phyloP scores from a whole-genome alignment of 2,113 vertebrate species.

The Sturnira hondurensis region DNA sequence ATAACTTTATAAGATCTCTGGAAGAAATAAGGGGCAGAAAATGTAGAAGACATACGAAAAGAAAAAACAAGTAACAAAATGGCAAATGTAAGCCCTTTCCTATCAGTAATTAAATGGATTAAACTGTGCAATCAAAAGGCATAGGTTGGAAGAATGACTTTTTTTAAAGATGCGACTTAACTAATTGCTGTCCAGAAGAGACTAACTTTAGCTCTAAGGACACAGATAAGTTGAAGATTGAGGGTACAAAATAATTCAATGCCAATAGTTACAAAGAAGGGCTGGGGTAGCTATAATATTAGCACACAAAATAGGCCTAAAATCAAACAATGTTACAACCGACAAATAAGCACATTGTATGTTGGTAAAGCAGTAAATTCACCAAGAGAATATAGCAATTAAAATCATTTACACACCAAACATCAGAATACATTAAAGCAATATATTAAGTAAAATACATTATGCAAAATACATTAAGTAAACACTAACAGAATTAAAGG shows the following conservation, averaged over 20 bases:
- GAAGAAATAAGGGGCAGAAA: not conserved
- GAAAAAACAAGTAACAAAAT: not conserved
- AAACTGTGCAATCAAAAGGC: not conserved
- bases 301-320: not conserved
- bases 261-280: not conserved
- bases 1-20: not conserved
- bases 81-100: not conserved
- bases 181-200: not conserved
- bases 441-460: no score
- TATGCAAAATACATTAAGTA: not conserved
- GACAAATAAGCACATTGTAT: not conserved
- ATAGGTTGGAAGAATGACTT: not conserved
- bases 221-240: not conserved
- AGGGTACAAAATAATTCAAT: not conserved
- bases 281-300: not conserved
- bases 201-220: not conserved
- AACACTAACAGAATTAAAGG: not conserved
- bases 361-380: not conserved
- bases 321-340: not conserved
- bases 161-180: not conserved
- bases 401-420: constrained; percentile 1
- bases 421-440: no score
- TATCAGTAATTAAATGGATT: not conserved
- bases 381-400: not conserved
- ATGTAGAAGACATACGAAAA: not conserved